These are phyloP conservation scores for Denticeps clupeoides DNA, from an alignment of 2,797 vertebrate species.

Conservation along the genomic window DNA sequence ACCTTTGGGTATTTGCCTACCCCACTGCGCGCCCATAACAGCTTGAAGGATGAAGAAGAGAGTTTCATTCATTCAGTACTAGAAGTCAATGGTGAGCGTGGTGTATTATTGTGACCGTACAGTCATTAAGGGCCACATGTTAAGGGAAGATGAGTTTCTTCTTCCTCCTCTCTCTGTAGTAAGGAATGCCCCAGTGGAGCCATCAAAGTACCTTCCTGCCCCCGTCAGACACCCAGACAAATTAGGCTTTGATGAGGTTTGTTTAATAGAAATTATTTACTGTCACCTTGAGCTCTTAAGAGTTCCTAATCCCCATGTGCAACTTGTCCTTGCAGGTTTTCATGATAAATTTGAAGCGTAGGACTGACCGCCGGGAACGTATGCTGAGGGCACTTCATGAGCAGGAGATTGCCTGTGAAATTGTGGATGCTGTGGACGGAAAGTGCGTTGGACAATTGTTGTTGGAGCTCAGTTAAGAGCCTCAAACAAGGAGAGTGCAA, in stretches of 20 bases:
- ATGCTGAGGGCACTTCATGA: constrained; percentile 65
- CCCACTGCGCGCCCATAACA: constrained; percentile 71
- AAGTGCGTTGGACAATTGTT: constrained; percentile 66
- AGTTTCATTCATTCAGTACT: constrained; percentile 76
- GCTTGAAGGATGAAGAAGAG: constrained; percentile 72
- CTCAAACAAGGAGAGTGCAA: too few species aligned
- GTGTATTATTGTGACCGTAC: too few species aligned
- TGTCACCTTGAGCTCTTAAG: too few species aligned
- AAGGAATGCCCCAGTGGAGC: constrained; percentile 71
- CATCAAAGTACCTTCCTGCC: constrained; percentile 68
- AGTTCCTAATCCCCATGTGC: not conserved
- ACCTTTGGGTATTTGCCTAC: constrained; percentile 74
- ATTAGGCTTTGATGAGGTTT: constrained; percentile 96
- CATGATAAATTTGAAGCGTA: constrained; percentile 77
- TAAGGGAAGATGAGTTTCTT: too few species aligned
- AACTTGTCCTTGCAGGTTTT: constrained; percentile 63
- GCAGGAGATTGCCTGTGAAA: constrained; percentile 65
- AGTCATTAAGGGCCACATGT: too few species aligned
- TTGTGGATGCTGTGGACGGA: constrained; percentile 76
- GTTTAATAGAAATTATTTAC: too few species aligned
- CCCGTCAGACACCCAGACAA: constrained; percentile 76
- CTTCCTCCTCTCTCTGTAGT: constrained; percentile 62
- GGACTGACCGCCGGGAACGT: constrained; percentile 63
- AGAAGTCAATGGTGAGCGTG: constrained; percentile 74
- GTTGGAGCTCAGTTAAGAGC: too few species aligned